These are phyloP conservation scores for Eupithecia subfuscata DNA, from an alignment of 2,888 invertebrate species.

Conservation along the genomic window DNA sequence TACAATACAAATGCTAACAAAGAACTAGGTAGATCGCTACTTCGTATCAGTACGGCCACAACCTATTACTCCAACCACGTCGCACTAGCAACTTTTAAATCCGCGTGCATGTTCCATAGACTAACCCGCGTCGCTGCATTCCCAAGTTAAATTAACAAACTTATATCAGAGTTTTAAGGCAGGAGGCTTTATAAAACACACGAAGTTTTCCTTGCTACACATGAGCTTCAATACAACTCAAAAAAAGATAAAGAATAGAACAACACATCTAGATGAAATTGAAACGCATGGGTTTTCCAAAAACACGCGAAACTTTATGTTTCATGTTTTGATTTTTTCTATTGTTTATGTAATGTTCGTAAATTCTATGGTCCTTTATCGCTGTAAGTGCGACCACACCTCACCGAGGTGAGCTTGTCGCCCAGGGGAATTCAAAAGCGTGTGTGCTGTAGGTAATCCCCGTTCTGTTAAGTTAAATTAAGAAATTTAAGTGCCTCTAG, in stretches of 20 bases:
- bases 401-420: constrained; percentile 50
- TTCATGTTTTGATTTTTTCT: too few relatives aligned
- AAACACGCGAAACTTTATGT: not conserved
- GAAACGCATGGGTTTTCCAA: not conserved
- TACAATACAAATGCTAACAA: not conserved
- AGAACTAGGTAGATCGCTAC: not conserved
- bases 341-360: too few relatives aligned
- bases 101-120: constrained; percentile 4
- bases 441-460: constrained; percentile 45
- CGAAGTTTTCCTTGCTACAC: not conserved
- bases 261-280: not conserved
- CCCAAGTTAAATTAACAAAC: constrained; percentile 11
- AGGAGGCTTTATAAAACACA: not conserved
- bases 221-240: not conserved
- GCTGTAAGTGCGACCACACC: constrained; percentile 36
- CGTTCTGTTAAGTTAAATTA: constrained; percentile 44
- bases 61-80: constrained; percentile 3
- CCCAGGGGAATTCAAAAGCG: constrained; percentile 59
- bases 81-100: not conserved
- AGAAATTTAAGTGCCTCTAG: constrained; percentile 32
- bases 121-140: not conserved
- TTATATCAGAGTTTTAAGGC: not conserved
- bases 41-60: not conserved
- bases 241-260: not conserved
- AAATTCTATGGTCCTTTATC: not conserved